Percentiles rank a stretch among this genome's conserved stretches.
These are phyloP conservation scores for Altica lythri DNA, from an alignment of 2,888 invertebrate species.

Conservation along the genomic window DNA sequence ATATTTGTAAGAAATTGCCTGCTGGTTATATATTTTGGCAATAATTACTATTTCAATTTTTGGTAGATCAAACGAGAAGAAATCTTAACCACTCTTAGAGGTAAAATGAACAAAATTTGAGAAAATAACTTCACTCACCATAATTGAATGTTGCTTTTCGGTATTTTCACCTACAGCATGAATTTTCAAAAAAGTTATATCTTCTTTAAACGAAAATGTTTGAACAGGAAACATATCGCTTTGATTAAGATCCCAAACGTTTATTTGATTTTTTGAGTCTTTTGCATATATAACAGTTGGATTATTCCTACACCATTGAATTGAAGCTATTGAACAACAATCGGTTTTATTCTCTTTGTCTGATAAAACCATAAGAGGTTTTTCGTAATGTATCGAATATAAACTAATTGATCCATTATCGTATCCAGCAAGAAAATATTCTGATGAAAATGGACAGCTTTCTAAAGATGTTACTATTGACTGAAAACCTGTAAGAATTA, in stretches of 20 bases:
- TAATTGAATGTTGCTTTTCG: constrained; percentile 52
- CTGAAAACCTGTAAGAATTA: constrained; percentile 21
- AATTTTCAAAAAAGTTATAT: constrained; percentile 56
- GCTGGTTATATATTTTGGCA: too few species aligned
- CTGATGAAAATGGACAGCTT: constrained; percentile 58
- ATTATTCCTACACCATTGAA: constrained; percentile 62
- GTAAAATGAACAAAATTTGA: not conserved
- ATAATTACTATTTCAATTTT: too few species aligned
- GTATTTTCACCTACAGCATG: constrained; percentile 50
- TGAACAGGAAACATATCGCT: constrained; percentile 60
- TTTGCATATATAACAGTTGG: constrained; percentile 61
- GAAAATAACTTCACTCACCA: constrained; percentile 51
- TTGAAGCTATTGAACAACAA: constrained; percentile 47
- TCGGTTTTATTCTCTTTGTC: constrained; percentile 46
- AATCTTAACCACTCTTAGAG: too few species aligned
- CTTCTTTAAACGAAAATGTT: constrained; percentile 56
- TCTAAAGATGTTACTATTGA: constrained; percentile 58
- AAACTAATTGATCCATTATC: constrained; percentile 60
- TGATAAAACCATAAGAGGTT: constrained; percentile 55
- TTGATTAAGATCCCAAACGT: constrained; percentile 61
- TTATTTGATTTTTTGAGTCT: constrained; percentile 57
- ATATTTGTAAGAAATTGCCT: too few species aligned
- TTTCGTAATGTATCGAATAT: constrained; percentile 54
- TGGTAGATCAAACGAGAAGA: too few species aligned
- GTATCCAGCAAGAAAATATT: constrained; percentile 60